Base-by-base conservation (phyloP, 2,113 vertebrate genomes). In the Butastur rufipennis region DNA sequence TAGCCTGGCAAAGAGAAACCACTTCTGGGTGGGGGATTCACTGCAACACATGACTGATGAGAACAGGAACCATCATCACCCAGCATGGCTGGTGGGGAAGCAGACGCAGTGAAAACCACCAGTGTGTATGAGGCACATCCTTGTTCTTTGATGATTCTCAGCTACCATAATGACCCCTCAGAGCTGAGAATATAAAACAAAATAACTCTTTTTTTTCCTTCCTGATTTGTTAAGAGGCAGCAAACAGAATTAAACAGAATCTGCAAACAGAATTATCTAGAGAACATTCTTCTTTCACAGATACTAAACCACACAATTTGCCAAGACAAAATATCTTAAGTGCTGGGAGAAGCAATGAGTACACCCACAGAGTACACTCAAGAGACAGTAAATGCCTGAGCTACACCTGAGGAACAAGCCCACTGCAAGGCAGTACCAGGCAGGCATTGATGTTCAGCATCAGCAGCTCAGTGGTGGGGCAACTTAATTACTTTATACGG, bases 11-110 rank as follows among this genome's bases (percentile, higher is more conserved):
- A 66, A 65, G 13, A 53, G 38, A 66, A 53, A 55, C 8, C 50
- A 34, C 5, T 71, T 40, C 36, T 36, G 29, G 58, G 63, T 9
- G 8, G 25, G 21, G 10, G 13, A 62, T 62, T 70, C n/a, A 43
- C 61, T 19, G 26, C 34, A 42, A 52, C 26, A 40, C 7, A 7
- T 3, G 11, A 38, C 61, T 61, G 38, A 31, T 0, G 2, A 31
- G 58, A 77, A 38, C 0, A 0, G 23, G 52, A 72, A 56, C 17
- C 45, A 38, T 1, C 1, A 3, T 2, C 42, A 61, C 47, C 8
- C 38, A 53, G n/a, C n/a, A 59, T 0, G 0, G 42, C 31, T 74
- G 53, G 36, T 3, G 5, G 31, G 20, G 50, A 59, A 88, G 13
- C 56, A 53, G 11, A 59, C 2, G 3, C 5, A 0, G 25, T 56